Evolutionary conservation across 2,113 vertebrate species (phyloP), one percentile per base, ranked within the genome.

Genomic region (Cairina moschata): DNA sequence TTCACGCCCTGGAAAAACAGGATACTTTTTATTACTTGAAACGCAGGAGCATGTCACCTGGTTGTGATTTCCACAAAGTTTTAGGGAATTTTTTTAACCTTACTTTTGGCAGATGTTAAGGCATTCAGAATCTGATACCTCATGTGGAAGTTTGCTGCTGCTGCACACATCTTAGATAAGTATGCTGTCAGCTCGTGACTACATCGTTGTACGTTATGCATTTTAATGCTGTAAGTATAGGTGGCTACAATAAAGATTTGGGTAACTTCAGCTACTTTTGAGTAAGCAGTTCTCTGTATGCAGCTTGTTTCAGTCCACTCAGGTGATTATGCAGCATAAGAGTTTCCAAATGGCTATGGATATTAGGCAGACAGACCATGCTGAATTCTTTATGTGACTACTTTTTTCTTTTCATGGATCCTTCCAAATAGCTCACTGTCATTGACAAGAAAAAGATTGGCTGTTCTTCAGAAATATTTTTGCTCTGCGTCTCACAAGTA

Each of bases 391-490:
- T 18, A 6, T 32, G 7, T 72, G 80, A 75, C 84, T 29, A 87
- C 67, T 94, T 82, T 82, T 67, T 74, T 65, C 67, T 86, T 65
- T 88, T 82, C 16, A 7, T 66, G 42, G 38, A 68, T 66, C 66
- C 32, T 71, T 84, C 60, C n/a, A 65, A 79, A 86, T 31, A 88
- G 25, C 55, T 91, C 90, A 48, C n/a, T 89, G 17, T 67, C 87
- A 46, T 59, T 73, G 59, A 65, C 14, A 52, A 84, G 25, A 74
- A 76, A 78, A 93, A 83, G 71, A 25, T 4, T 52, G 22, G 65
- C 91, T 74, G 28, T 86, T 76, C 52, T 75, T 94, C 60, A 69
- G 56, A 75, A 83, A 44, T 91, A 83, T 69, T 93, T 94, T 66
- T 95, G 28, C 52, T 82, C 68, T 68, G 21, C 34, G 36, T 71